Conservation (phyloP, 2,113 vertebrate genomes). For the Fregetta grallaria region DNA sequence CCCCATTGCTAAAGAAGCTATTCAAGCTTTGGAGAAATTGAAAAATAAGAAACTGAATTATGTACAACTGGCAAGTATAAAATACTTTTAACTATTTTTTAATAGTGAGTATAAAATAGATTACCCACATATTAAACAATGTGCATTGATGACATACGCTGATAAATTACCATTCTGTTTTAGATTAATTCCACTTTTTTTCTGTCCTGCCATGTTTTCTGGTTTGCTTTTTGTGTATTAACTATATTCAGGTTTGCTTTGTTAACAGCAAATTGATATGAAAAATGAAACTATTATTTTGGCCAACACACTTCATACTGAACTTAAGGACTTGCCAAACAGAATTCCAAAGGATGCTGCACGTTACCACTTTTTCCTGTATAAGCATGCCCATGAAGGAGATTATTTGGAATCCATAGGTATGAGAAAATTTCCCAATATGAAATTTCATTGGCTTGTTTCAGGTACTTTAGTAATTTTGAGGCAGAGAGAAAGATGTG, state of each 20-base stretch:
- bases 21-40: conserved; percentile 87
- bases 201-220: background rate
- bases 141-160: background rate
- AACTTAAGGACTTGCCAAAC: conserved; percentile 89
- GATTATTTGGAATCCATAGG: conserved; percentile 95
- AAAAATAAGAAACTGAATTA: conserved; percentile 88
- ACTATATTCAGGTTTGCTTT: conserved; percentile 32
- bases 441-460: background rate
- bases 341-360: conserved; percentile 92
- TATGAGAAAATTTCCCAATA: conserved; percentile 51
- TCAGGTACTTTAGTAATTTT: background rate
- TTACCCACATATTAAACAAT: background rate
- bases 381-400: conserved; percentile 94
- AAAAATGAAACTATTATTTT: conserved; percentile 89
- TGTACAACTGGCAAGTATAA: conserved; percentile 89
- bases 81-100: background rate
- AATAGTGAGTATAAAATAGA: background rate
- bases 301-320: conserved; percentile 87
- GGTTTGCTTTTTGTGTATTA: background rate
- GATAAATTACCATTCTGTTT: background rate
- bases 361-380: conserved; percentile 97
- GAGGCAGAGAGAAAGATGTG: background rate
- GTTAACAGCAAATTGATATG: conserved; percentile 88
- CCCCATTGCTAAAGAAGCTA: conserved; percentile 86
- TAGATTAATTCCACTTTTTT: background rate